A percentile compares a stretch with the other conserved stretches of the same genome.
These are phyloP conservation scores for Holotrichia oblita DNA, from an alignment of 1,140 invertebrate species.

Conservation along the genomic window DNA sequence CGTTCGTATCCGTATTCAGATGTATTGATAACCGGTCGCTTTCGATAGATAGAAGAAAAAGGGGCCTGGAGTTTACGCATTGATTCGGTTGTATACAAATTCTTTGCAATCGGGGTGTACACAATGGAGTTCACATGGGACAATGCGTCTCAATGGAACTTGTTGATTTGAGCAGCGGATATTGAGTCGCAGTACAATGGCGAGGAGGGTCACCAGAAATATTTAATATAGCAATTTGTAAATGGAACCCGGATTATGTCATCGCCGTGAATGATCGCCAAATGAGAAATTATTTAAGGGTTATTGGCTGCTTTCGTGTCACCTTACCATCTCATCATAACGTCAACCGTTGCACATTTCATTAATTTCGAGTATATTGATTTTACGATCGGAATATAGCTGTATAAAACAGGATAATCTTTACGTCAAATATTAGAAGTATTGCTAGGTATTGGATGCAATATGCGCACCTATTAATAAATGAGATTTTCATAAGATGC, in stretches of 20 bases:
- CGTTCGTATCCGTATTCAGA: neutral
- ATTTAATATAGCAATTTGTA: conserved; percentile 57
- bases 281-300: conserved; percentile 40
- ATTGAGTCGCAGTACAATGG: conserved; percentile 47
- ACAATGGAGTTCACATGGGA: conserved; percentile 51
- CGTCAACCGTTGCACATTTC: conserved; percentile 32
- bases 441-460: no score
- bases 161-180: conserved; percentile 59
- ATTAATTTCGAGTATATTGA: neutral
- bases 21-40: neutral
- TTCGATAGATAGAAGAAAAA: neutral
- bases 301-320: conserved; percentile 31
- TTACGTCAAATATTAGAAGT: no score
- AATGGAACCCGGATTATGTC: conserved; percentile 50
- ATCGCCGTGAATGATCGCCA: conserved; percentile 30
- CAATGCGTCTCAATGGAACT: conserved; percentile 55
- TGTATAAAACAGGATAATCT: no score
- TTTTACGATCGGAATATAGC: neutral
- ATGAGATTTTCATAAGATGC: no score
- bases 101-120: conserved; percentile 45
- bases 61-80: neutral
- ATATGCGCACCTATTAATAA: no score
- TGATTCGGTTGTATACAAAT: conserved; percentile 55
- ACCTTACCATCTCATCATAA: conserved; percentile 22
- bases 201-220: conserved; percentile 48